A percentile compares a stretch with the other conserved stretches of the same genome.
Conservation (phyloP, 2,113 vertebrate genomes). For the Anolis carolinensis region DNA sequence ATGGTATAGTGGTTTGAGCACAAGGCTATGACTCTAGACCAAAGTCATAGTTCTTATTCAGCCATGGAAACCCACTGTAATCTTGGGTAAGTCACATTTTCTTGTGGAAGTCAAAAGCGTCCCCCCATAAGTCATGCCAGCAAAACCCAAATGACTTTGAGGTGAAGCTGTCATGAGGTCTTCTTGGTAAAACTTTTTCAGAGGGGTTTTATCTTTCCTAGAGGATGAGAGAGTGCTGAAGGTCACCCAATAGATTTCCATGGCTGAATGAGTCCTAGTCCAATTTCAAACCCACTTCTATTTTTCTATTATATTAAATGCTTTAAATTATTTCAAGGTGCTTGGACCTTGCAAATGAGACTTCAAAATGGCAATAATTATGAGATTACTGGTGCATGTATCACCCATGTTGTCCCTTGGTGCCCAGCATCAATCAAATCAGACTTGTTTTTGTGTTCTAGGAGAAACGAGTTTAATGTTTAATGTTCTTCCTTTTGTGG, state of each 20-base stretch:
- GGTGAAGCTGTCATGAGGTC: not conserved
- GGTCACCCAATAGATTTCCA: too few relatives aligned
- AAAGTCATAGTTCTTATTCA: too few relatives aligned
- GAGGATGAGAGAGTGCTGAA: too few relatives aligned
- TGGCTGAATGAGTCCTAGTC: not conserved
- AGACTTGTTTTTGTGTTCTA: accelerated
- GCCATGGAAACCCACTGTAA: too few relatives aligned
- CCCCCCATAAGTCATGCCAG: too few relatives aligned
- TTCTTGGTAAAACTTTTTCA: too few relatives aligned
- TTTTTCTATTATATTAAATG: not conserved
- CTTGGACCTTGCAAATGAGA: not conserved
- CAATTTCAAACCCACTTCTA: not conserved
- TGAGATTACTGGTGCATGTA: not conserved
- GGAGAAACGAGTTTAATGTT: not conserved
- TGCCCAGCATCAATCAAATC: not conserved
- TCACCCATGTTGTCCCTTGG: not conserved
- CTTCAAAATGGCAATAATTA: not conserved
- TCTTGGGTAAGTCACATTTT: too few relatives aligned
- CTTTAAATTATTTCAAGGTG: not conserved
- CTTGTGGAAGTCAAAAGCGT: too few relatives aligned
- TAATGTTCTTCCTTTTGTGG: not conserved
- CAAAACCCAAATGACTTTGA: too few relatives aligned
- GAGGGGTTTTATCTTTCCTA: too few relatives aligned
- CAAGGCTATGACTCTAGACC: too few relatives aligned
- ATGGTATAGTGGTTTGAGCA: not conserved